Evolutionary conservation across 2,888 invertebrate species (phyloP), one percentile per base, ranked within the genome.

Genomic region (Heliconius erato): DNA sequence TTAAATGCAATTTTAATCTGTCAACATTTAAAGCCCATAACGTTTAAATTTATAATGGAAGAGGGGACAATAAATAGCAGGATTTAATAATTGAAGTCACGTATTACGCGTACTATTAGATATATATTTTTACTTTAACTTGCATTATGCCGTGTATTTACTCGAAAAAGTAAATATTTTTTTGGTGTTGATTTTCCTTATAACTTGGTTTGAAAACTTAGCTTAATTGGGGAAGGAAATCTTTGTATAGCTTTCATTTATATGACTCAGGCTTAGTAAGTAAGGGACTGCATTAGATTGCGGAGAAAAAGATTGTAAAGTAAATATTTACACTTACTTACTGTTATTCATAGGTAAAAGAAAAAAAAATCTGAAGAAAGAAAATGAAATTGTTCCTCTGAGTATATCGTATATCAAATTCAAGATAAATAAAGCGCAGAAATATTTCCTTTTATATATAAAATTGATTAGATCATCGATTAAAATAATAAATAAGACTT

Each of bases 1-100:
- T 1, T 12, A 59, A 14, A n/a, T 76, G n/a, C 16, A 76, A 35
- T 76, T 76, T 40, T 76, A 40, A 76, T 16, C 35, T n/a, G 23
- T 16, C 9, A 40, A 63, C 63, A 76, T 76, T 76, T 76, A 63
- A 40, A 63, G 40, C 63, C 32, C n/a, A 35, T 76, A 76, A 78
- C 78, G 67, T 78, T 78, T 49, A 49, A 78, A 78, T 69, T 63
- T 44, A 78, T 81, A 77, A 71, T 81, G 44, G 54, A 26, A 71
- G 81, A 63, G 81, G 81, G 81, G 69, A 81, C 68, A 49, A 32
- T 81, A 81, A 81, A 81, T 49, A 63, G 63, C 63, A 77, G 78
- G 81, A 81, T 69, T 77, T 77, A 49, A 72, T 81, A 78, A 81
- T 78, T 81, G 77, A 40, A 69, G 35, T n/a, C 68, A 74, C 40